Conservation (phyloP, 2,113 vertebrate genomes). For the Callorhinus ursinus region DNA sequence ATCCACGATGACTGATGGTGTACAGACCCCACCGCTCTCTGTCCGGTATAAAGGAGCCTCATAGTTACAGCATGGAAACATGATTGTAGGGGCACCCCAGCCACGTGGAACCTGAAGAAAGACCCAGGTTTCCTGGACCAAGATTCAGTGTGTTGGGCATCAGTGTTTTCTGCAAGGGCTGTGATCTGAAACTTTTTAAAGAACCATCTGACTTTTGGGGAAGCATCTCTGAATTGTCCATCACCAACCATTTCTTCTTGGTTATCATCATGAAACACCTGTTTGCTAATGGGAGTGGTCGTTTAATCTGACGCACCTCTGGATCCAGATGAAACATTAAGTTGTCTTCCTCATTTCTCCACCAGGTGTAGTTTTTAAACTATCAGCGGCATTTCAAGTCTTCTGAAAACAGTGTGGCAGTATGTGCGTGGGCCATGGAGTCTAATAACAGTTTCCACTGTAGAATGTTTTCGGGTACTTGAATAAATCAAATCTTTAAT, state of each 20-base stretch:
- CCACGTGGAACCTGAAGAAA: no score
- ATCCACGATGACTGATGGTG: not conserved
- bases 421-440: not conserved
- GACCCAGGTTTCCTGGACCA: no score
- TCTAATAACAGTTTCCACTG: conserved; percentile 54
- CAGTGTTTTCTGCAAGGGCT: no score
- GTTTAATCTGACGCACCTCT: conserved; percentile 78
- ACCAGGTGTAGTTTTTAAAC: conserved; percentile 59
- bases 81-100: no score
- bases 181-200: no score
- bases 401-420: conserved; percentile 65
- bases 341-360: conserved; percentile 82
- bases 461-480: conserved; percentile 77
- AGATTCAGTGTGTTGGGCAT: no score
- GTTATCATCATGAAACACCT: conserved; percentile 70
- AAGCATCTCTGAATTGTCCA: no score
- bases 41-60: not conserved
- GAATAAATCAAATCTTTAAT: conserved; percentile 77
- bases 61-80: no score
- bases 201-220: no score
- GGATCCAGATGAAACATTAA: conserved; percentile 81
- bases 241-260: no score
- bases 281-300: conserved; percentile 76
- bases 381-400: conserved; percentile 60
- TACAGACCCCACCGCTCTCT: not conserved